Evolutionary conservation across 2,888 invertebrate species (phyloP).

Genomic region (Phalera bucephala): DNA sequence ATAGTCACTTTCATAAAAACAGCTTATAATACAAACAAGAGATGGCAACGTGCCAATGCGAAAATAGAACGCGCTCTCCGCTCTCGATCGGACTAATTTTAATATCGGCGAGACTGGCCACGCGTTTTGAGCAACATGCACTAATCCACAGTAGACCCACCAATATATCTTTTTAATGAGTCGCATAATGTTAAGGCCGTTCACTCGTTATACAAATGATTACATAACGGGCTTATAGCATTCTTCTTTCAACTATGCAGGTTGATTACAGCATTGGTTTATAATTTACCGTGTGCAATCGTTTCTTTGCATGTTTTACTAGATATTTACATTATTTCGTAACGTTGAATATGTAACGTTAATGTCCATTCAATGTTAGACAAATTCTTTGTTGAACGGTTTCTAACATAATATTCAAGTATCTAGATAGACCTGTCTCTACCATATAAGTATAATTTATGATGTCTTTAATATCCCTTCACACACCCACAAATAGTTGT

Average conservation of each 20-base stretch:
- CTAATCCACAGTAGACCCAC: conserved; percentile 40
- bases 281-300: no score
- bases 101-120: conserved; percentile 64
- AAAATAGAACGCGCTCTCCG: conserved; percentile 77
- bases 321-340: no score
- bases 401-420: no score
- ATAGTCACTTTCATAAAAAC: conserved; percentile 83
- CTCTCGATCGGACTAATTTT: conserved; percentile 79
- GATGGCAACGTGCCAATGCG: conserved; percentile 74
- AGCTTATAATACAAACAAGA: conserved; percentile 83
- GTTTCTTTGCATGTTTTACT: no score
- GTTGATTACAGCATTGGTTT: conserved; percentile 1
- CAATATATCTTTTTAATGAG: conserved; percentile 16
- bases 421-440: no score
- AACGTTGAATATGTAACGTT: no score
- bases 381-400: no score
- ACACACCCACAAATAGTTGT: no score
- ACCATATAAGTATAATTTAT: no score
- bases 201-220: conserved; percentile 4
- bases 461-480: no score
- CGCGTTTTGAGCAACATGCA: conserved; percentile 57
- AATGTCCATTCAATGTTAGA: no score
- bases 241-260: neutral
- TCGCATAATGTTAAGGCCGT: conserved; percentile 5
- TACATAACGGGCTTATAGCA: conserved; percentile 4